Evolutionary conservation across 1,140 invertebrate genomes (phyloP), one percentile per base, ranked within the genome.

Genomic region (Penaeus chinensis): DNA sequence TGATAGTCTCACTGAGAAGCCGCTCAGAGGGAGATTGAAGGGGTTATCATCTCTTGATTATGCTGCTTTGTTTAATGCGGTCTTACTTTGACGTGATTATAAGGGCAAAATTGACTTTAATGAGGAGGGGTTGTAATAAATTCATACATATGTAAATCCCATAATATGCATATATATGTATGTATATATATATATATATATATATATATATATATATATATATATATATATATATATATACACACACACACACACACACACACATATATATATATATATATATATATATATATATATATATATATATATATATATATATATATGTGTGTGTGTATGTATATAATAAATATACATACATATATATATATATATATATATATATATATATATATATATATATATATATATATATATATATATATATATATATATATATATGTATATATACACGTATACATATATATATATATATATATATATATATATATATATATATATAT

Each of bases 151-250:
- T 47, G 47, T 5, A 47, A 47, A 47, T 47, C 47, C 47, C 47
- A 47, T 47, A 4, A 42, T 7, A 32, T 32, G 13, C 3, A 11
- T 10, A 32, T 32, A 77, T 32, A 32, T 37, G 13, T 37, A 63
- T 62, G 27, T 62, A 81, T 62, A 81, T 62, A 81, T 62, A 81
- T 32, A 82, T 62, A 82, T 61, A 80, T 61, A 80, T 61, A 80
- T 61, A 80, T 61, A 80, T 61, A 80, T 61, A 80, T 61, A 80
- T 61, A 80, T 61, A 80, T 47, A 47, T 47, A 47, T 47, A 47
- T 47, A 47, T 47, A 47, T 47, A 47, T 47, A 47, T 47, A 80
- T 61, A 80, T 61, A 80, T 61, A 80, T 24, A 80, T 61, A 80
- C 27, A 80, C 27, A 80, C 22, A 61, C 18, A 60, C 22, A 80